phyloP scores from a whole-genome alignment of 1,140 invertebrate genomes.

The Doryteuthis pealeii region DNA sequence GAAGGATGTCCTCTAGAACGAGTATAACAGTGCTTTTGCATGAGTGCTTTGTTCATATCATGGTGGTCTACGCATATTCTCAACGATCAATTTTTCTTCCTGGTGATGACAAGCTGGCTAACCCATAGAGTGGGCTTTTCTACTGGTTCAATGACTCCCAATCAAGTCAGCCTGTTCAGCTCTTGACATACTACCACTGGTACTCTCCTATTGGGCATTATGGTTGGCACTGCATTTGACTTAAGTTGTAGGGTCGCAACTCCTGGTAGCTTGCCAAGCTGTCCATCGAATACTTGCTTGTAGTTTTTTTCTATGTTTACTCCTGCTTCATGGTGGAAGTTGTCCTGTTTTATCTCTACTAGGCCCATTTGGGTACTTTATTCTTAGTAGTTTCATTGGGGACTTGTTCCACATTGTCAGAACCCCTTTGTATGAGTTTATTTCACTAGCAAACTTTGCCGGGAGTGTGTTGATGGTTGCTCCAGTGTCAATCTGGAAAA shows the following conservation, averaged over 20 bases:
- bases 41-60: neutral
- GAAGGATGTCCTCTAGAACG: neutral
- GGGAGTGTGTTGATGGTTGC: neutral
- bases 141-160: neutral
- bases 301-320: neutral
- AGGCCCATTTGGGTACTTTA: too few species aligned
- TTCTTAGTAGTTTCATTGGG: too few species aligned
- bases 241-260: neutral
- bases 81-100: neutral
- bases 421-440: neutral
- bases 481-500: neutral
- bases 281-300: too few species aligned
- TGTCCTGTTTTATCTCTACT: neutral
- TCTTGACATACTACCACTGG: neutral
- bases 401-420: slow-evolving; percentile 4
- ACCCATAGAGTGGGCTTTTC: too few species aligned
- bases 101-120: too few species aligned
- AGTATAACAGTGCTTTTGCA: neutral
- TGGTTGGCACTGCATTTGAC: neutral
- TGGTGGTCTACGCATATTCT: neutral
- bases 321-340: neutral
- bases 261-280: too few species aligned
- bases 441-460: neutral
- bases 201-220: neutral
- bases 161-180: neutral